A percentile compares a stretch with the other conserved stretches of the same genome.
phyloP scores from a whole-genome alignment of 2,797 vertebrate species.

The Characodon lateralis region DNA sequence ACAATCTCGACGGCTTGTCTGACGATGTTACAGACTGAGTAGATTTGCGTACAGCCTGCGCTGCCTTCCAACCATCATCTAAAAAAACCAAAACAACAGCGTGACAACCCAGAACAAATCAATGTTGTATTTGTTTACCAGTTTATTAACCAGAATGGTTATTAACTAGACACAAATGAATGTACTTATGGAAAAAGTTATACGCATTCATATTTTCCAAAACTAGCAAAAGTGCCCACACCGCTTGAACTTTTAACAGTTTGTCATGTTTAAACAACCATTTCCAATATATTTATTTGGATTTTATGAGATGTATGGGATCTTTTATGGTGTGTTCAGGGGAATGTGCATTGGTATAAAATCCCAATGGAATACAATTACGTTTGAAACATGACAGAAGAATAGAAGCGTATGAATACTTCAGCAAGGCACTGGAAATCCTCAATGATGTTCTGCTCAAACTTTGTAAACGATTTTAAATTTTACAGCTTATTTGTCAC shows the following conservation, averaged over 20 bases:
- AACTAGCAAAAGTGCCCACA: neutral
- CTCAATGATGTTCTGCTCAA: too few species aligned
- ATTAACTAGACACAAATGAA: neutral
- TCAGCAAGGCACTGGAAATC: too few species aligned
- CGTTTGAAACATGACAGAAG: too few species aligned
- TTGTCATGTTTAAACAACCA: neutral
- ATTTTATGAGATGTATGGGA: too few species aligned
- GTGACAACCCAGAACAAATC: conserved; percentile 45
- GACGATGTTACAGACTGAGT: conserved; percentile 35
- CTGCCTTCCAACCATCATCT: conserved; percentile 32
- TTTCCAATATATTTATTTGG: too few species aligned
- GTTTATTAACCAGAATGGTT: neutral
- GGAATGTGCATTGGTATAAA: too few species aligned
- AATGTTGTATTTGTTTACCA: conserved; percentile 54
- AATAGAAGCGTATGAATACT: too few species aligned
- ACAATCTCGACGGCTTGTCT: conserved; percentile 34
- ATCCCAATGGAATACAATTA: too few species aligned
- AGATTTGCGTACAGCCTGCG: conserved; percentile 31
- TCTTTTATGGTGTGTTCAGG: too few species aligned
- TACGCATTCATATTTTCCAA: neutral
- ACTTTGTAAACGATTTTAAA: too few species aligned
- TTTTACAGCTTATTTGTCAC: too few species aligned
- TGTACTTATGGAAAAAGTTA: neutral
- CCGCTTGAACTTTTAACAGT: neutral
- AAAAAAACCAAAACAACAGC: conserved; percentile 20